Base-by-base conservation (phyloP, 2,888 invertebrate species). In the Agrotis puta region DNA sequence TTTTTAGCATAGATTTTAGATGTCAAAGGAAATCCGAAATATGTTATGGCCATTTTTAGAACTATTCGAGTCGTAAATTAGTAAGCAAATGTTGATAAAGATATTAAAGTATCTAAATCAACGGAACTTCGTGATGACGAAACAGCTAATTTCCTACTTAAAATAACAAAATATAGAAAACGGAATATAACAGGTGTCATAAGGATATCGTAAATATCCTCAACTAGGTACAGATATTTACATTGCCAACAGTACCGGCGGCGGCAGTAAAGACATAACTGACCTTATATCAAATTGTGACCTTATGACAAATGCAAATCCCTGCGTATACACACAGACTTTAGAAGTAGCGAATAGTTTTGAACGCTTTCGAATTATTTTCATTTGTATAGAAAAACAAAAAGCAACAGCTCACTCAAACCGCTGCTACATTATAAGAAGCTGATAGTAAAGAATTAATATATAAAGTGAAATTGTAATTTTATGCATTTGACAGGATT, bases 281-380 rank as follows among this genome's bases (percentile, higher is more conserved):
- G 84, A 83, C 79, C 82, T 81, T 77, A 83, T 69, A 84, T 83
- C 80, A 79, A 79, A 82, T 80, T 70, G 56, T 82, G 82, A 87
- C 86, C 85, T 80, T 78, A 88, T 79, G 83, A 83, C 83, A 87
- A 84, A 87, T 85, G 67, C 78, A 86, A 84, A 83, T 82, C 71
- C 51, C 39, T 43, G 14, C 14, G 9, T 65, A 57, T 81, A 86
- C 81, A 83, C 64, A 87, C 81, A n/a, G 81, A n/a, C 33, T 45
- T n/a, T 1, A 22, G 57, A 6, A 33, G 33, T 59, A n/a, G 33
- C 62, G 9, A 79, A 70, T 75, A 56, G 14, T 20, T 47, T 5
- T 39, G 2, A 47, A 47, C 3, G 20, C 14, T 33, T 18, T n/a
- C n/a, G 27, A 67, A 27, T 47, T 20, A 2, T 27, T 62, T 16